phyloP scores from a whole-genome alignment of 2,797 vertebrate genomes.

The Rallus crepitans region DNA sequence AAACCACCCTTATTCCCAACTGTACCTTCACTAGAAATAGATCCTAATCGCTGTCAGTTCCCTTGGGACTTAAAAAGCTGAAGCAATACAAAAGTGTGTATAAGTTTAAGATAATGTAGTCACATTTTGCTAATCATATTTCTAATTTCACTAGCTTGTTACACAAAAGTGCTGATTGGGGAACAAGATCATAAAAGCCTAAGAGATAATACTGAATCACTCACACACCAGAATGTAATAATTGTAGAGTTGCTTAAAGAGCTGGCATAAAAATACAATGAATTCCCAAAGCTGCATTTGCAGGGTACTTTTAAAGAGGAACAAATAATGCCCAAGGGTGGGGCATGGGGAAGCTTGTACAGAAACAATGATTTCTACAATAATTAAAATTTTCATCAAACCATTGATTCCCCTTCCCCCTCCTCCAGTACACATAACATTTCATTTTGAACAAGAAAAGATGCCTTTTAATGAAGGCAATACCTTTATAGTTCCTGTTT shows the following conservation, averaged over 20 bases:
- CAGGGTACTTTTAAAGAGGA: slow-evolving; percentile 31
- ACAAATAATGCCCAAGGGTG: slow-evolving; percentile 35
- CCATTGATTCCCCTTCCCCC: not conserved
- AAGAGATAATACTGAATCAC: slow-evolving; percentile 60
- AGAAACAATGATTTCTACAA: slow-evolving; percentile 28
- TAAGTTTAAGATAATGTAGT: slow-evolving; percentile 72
- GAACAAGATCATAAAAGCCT: slow-evolving; percentile 62
- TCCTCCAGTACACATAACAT: not conserved
- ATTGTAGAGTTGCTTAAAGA: slow-evolving; percentile 43
- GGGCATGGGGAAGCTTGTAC: not conserved
- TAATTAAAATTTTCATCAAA: slow-evolving; percentile 57
- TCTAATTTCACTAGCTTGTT: slow-evolving; percentile 72
- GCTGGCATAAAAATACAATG: slow-evolving; percentile 13
- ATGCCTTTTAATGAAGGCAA: not conserved
- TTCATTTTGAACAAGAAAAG: not conserved
- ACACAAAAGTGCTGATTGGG: slow-evolving; percentile 59
- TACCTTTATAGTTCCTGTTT: not conserved
- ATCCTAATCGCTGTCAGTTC: slow-evolving; percentile 69
- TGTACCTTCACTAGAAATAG: slow-evolving; percentile 74
- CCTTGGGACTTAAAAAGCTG: slow-evolving; percentile 55
- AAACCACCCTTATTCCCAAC: slow-evolving; percentile 67
- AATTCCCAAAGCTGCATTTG: slow-evolving; percentile 46
- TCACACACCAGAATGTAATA: slow-evolving; percentile 54
- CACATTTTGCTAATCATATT: slow-evolving; percentile 77
- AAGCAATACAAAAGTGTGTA: slow-evolving; percentile 63